A percentile compares a stretch with the other conserved stretches of the same genome.
Conservation (phyloP, 2,113 vertebrate species). For the Corapipo altera region DNA sequence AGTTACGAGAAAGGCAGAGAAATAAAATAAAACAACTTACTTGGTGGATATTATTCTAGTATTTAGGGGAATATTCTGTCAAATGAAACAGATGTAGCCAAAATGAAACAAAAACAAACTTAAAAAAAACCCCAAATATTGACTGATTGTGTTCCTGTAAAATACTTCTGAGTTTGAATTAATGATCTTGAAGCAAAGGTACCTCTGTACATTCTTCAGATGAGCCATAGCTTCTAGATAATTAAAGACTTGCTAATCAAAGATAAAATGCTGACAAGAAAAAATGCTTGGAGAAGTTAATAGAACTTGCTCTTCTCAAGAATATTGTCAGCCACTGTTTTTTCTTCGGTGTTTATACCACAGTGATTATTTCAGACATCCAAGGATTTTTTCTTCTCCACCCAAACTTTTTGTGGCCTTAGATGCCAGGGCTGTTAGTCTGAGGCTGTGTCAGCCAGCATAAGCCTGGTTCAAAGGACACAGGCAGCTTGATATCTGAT, state of each 20-base stretch:
- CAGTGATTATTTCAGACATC: neutral
- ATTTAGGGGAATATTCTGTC: neutral
- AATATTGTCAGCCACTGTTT: neutral
- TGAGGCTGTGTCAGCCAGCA: neutral
- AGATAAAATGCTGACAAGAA: neutral
- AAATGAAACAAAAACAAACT: neutral
- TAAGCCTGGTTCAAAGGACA: neutral
- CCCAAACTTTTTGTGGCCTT: neutral
- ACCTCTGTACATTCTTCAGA: neutral
- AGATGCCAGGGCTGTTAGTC: neutral
- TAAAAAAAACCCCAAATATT: neutral
- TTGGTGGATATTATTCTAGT: neutral
- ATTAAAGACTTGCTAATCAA: neutral
- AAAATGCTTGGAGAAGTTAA: neutral
- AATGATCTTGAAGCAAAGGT: neutral
- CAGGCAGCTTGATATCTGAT: accelerated
- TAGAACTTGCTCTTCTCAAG: neutral
- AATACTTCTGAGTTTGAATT: neutral
- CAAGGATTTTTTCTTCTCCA: neutral
- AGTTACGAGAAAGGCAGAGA: neutral
- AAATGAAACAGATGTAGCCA: neutral
- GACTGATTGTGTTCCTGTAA: neutral
- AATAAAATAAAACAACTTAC: neutral
- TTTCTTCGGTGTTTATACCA: neutral
- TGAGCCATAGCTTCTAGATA: neutral